phyloP scores from a whole-genome alignment of 2,113 vertebrate species.

The Bufo bufo region DNA sequence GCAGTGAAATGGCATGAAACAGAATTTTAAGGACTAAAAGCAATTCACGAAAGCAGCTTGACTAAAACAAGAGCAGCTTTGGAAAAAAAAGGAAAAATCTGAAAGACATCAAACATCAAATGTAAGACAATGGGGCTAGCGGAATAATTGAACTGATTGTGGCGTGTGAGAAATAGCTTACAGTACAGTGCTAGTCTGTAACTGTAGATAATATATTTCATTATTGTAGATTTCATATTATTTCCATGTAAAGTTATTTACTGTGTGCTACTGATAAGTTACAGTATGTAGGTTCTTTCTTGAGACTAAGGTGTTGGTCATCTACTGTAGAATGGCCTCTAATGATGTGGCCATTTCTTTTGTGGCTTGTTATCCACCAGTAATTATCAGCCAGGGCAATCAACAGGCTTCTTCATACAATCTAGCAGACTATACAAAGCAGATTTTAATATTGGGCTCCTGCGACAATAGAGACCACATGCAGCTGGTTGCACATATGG shows the following conservation, averaged over 20 bases:
- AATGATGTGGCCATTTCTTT: background rate
- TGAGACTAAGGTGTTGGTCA: too few species aligned
- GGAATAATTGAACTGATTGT: slow-evolving; percentile 9
- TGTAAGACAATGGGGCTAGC: slow-evolving; percentile 20
- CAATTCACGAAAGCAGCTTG: slow-evolving; percentile 57
- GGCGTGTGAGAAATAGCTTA: background rate
- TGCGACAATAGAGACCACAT: too few species aligned
- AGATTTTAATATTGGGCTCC: background rate
- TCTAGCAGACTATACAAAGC: too few species aligned
- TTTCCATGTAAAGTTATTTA: too few species aligned
- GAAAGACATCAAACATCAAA: slow-evolving; percentile 44
- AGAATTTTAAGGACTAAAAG: slow-evolving; percentile 54
- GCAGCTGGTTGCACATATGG: too few species aligned
- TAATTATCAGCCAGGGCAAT: background rate
- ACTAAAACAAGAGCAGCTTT: slow-evolving; percentile 53
- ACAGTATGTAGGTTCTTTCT: too few species aligned
- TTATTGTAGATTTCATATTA: too few species aligned
- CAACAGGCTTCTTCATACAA: background rate
- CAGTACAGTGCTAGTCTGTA: background rate
- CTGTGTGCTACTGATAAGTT: too few species aligned
- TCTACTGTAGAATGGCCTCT: background rate
- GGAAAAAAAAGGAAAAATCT: slow-evolving; percentile 32
- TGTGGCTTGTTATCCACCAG: background rate
- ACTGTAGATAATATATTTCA: too few species aligned
- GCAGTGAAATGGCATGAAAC: slow-evolving; percentile 57